A percentile compares a stretch with the other conserved stretches of the same genome.
phyloP scores from a whole-genome alignment of 2,888 invertebrate species.

The Andrena bucephala region DNA sequence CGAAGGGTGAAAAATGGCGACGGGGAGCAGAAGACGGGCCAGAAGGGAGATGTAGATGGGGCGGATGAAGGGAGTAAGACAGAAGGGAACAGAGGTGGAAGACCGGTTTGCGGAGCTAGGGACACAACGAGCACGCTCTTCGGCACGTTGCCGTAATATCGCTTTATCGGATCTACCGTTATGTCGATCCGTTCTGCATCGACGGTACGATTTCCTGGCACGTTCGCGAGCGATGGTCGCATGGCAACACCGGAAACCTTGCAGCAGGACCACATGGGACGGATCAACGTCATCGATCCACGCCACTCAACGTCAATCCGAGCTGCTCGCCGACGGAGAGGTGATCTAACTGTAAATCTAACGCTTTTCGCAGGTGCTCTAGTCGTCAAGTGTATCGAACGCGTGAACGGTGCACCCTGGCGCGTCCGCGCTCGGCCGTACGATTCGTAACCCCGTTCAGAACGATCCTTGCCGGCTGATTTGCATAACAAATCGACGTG shows the following conservation, averaged over 20 bases:
- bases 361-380: conserved; percentile 61
- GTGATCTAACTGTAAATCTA: conserved; percentile 76
- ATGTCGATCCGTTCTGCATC: conserved; percentile 77
- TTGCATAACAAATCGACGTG: conserved; percentile 66
- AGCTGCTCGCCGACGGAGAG: conserved; percentile 45
- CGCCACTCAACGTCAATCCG: conserved; percentile 55
- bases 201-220: conserved; percentile 57
- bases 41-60: not conserved
- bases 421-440: conserved; percentile 24
- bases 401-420: conserved; percentile 3
- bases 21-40: not conserved
- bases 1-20: not conserved
- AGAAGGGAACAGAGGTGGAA: conserved; percentile 13
- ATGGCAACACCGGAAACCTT: conserved; percentile 73
- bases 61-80: not conserved
- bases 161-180: conserved; percentile 78
- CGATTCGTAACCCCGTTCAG: conserved; percentile 32
- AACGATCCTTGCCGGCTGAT: conserved; percentile 44
- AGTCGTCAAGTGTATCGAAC: conserved; percentile 39
- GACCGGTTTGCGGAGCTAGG: conserved; percentile 42
- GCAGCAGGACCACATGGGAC: conserved; percentile 48
- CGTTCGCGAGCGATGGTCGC: conserved; percentile 53
- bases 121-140: conserved; percentile 40
- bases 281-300: conserved; percentile 63
- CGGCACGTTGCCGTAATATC: conserved; percentile 65